Base-by-base conservation (phyloP, 2,888 invertebrate genomes). In the Meteorus cinctellus region DNA sequence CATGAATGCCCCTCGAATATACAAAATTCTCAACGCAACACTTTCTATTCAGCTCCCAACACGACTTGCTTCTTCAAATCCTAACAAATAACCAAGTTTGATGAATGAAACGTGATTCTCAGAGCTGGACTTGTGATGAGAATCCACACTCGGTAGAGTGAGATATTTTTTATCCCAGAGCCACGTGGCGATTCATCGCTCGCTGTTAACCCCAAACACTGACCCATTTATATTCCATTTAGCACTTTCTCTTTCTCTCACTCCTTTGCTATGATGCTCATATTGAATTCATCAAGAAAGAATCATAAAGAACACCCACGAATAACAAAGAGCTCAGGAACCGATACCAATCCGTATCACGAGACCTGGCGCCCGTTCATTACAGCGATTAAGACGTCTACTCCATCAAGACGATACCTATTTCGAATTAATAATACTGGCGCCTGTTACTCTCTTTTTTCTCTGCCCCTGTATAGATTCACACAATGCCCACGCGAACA, bases 401-500 rank as follows among this genome's bases (percentile, higher is more conserved):
- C 24, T 19, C 55, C 31, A 27, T 51, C 41, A 70, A 45, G 67
- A 66, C 62, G 68, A 55, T 41, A 41, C 41, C 41, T 59, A 74
- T 68, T 62, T 27, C 51, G 72, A 72, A 72, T 77, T 34, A 63
- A 68, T 65, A 29, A 69, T 76, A 65, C 76, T 63, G 41, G 71
- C 74, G 70, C 63, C 74, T 41, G 66, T 14, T 29, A 41, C 41
- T 62, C 45, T 74, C 62, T 51, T 48, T 68, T 59, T 68, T 74
- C 19, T 34, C 16, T 34, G 10, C 24, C 31, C 55, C 31, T n/a
- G 59, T 71, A 41, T 74, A 74, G 14, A 48, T 62, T 45, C 59
- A 67, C 14, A 31, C 63, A 12, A 79, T 79, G 68, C 78, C 79
- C 75, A 79, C 80, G 74, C 77, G 75, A 71, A 67, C 74, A 69